A percentile compares a stretch with the other conserved stretches of the same genome.
Evolutionary conservation across 2,113 vertebrate species (phyloP).

Genomic region (Puma concolor): DNA sequence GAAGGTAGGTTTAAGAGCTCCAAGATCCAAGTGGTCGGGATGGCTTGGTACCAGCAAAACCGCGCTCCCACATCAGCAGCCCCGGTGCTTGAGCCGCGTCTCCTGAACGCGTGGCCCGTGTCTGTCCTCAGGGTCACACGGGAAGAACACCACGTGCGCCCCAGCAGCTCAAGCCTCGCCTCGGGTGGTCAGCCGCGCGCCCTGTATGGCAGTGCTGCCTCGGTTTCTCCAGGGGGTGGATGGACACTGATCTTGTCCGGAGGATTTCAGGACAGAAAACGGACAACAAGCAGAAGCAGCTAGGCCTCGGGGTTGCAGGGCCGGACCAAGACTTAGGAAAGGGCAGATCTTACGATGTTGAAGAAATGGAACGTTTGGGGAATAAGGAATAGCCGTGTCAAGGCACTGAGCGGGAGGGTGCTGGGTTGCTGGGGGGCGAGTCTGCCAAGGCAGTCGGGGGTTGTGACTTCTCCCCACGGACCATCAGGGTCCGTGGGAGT

Average conservation of each 20-base stretch:
- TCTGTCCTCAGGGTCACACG: fast-evolving
- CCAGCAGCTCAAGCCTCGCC: background rate
- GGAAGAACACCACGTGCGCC: fast-evolving
- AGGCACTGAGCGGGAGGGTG: background rate
- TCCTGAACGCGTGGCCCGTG: fast-evolving
- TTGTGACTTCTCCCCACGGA: background rate
- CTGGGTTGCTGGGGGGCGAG: background rate
- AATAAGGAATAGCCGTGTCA: background rate
- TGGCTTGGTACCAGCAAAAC: background rate
- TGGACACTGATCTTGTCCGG: background rate
- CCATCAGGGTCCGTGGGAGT: background rate
- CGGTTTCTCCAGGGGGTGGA: background rate
- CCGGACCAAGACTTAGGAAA: background rate
- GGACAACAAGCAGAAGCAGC: too few relatives aligned
- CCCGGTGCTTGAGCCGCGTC: fast-evolving
- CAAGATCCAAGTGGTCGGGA: background rate
- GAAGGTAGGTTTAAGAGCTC: background rate
- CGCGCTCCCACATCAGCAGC: fast-evolving
- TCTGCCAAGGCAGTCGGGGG: fast-evolving
- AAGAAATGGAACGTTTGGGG: background rate
- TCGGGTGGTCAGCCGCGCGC: fast-evolving
- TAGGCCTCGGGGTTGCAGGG: fast-evolving
- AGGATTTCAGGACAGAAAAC: background rate
- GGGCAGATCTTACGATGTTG: too few relatives aligned
- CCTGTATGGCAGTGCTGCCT: fast-evolving